A percentile compares a stretch with the other conserved stretches of the same genome.
Conservation (phyloP, 2,888 invertebrate genomes). For the Boloria euphrosyne region DNA sequence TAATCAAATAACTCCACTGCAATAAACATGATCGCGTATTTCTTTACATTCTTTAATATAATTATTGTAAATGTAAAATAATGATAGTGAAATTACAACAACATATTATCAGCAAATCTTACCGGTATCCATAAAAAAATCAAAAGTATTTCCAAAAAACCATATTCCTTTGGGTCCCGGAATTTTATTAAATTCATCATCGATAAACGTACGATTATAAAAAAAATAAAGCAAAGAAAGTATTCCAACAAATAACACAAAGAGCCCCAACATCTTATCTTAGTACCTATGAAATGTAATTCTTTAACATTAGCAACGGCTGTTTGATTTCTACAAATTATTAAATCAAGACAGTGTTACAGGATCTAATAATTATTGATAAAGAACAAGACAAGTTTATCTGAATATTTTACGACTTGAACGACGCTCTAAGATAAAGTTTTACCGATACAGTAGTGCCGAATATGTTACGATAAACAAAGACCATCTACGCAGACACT, state of each 20-base stretch:
- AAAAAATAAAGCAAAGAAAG: conserved; percentile 8
- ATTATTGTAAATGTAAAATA: not conserved
- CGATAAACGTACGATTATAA: conserved; percentile 33
- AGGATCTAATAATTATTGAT: too few species aligned
- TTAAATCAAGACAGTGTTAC: too few species aligned
- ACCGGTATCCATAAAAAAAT: conserved; percentile 47
- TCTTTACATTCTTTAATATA: not conserved
- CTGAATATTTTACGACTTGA: too few species aligned
- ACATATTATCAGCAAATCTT: not conserved
- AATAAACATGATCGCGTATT: not conserved
- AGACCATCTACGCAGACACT: too few species aligned
- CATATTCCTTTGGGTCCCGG: conserved; percentile 43
- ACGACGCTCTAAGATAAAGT: too few species aligned
- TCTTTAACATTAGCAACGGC: too few species aligned
- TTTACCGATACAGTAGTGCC: too few species aligned
- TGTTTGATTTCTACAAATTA: too few species aligned
- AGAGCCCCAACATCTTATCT: conserved; percentile 12
- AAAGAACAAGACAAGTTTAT: too few species aligned
- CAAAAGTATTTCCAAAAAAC: conserved; percentile 42
- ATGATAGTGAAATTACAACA: not conserved
- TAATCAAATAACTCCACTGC: conserved; percentile 6
- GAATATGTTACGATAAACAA: too few species aligned
- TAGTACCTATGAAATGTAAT: too few species aligned
- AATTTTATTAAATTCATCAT: conserved; percentile 45
- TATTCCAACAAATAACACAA: conserved; percentile 4